phyloP scores from a whole-genome alignment of 1,140 invertebrate species.

The Tyrophagus putrescentiae region DNA sequence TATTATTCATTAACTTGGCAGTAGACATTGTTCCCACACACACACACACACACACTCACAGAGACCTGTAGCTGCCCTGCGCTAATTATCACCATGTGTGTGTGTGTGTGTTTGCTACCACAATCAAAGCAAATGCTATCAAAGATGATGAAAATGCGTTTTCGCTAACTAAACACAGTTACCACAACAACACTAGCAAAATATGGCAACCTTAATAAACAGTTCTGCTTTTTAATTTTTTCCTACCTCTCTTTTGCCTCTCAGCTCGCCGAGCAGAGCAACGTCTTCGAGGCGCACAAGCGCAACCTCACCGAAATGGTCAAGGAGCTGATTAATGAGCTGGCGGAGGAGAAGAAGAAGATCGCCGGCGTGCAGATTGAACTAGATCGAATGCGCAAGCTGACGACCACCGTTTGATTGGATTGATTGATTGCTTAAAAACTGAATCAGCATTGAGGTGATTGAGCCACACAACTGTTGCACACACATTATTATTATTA shows the following conservation, averaged over 20 bases:
- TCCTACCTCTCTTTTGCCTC: not conserved
- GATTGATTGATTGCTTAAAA: no score
- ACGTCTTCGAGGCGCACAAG: slow-evolving; percentile 21
- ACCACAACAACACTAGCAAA: not conserved
- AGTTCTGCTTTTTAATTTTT: slow-evolving; percentile 6
- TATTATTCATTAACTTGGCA: no score
- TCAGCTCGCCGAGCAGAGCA: not conserved
- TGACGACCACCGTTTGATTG: slow-evolving; percentile 25
- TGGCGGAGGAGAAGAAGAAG: slow-evolving; percentile 26
- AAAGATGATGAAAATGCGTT: no score
- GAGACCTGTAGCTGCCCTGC: no score
- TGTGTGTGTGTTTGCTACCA: no score
- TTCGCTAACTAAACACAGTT: no score
- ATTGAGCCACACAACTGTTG: not conserved
- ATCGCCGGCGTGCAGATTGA: slow-evolving; percentile 25
- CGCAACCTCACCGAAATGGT: slow-evolving; percentile 8
- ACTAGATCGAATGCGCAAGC: slow-evolving; percentile 25
- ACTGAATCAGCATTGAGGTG: not conserved
- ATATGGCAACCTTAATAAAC: not conserved
- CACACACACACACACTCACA: no score
- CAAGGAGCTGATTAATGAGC: slow-evolving; percentile 26
- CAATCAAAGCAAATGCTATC: no score
- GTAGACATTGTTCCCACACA: no score
- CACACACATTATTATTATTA: not conserved
- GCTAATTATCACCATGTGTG: no score